A percentile compares a stretch with the other conserved stretches of the same genome.
These are phyloP conservation scores for Sphaerodactylus townsendi DNA, from an alignment of 2,113 vertebrate genomes.

Conservation along the genomic window DNA sequence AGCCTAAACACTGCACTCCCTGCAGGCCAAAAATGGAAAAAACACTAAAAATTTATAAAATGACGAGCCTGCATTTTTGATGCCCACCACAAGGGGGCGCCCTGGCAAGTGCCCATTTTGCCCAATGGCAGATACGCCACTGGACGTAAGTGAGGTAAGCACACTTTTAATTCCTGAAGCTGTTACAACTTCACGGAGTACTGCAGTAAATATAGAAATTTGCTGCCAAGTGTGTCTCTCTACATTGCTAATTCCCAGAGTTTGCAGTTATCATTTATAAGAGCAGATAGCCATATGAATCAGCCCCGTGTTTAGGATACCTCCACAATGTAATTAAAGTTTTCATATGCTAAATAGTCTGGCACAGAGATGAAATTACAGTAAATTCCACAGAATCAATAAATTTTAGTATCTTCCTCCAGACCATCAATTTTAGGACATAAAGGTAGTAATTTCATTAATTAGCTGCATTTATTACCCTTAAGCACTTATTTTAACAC, in stretches of 20 bases:
- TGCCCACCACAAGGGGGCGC: no score
- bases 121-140: no score
- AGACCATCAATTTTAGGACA: constrained; percentile 27
- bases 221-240: background rate
- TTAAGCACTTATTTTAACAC: constrained; percentile 15
- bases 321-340: background rate
- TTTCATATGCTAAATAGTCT: background rate
- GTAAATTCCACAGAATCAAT: constrained; percentile 29
- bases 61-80: no score
- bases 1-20: no score
- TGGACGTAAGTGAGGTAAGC: no score
- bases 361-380: background rate
- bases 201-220: background rate
- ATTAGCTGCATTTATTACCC: constrained; percentile 51
- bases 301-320: background rate
- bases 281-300: background rate
- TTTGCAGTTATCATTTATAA: background rate
- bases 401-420: constrained; percentile 17
- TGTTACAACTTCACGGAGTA: background rate
- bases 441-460: constrained; percentile 39
- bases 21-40: no score
- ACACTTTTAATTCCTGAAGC: background rate
- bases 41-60: no score
- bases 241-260: background rate
- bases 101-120: no score